Base-by-base conservation (phyloP, 2,113 vertebrate species). In the Lethenteron camtschaticum region DNA sequence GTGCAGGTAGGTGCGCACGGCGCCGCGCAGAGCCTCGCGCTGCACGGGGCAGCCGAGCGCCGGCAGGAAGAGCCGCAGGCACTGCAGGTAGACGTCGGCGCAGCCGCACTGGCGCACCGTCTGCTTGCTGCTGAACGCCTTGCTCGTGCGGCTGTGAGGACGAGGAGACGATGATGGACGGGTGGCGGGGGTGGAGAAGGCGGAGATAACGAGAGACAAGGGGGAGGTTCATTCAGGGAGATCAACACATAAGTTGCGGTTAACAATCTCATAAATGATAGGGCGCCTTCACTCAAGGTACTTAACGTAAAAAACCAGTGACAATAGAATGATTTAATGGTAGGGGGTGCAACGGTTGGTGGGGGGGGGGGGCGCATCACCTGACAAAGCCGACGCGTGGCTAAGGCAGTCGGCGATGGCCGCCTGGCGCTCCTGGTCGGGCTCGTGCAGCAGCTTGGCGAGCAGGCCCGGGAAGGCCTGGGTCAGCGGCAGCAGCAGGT, bases 81-180 rank as follows among this genome's bases (percentile, higher is more conserved):
- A 99, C 82, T 95, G 88, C 66, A 89, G 76, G 79, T 99, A 99
- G 16, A 95, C 91, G 78, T 94, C 88, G 1, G 87, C 88, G 78
- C 91, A 99, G 78, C 94, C 88, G 72, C 90, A 96, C 1, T 91
- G 86, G 76, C 90, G 95, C 77, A 96, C 90, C 14, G 94, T 99
- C 80, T 96, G 91, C 78, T 96, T 96, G 81, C 96, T 99, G 81
- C 90, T 96, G 82, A 99, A 96, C 56, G 90, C 94, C 76, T 99
- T 99, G 78, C 91, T 99, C 77, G 94, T 99, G 75, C 94, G 94
- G 71, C 94, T 96, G 77, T 7, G 6, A 41, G 41, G 5, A 41
- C 41, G 41, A 41, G 41, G 41, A 41, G 6, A 41, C 41, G 41
- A 41, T 41, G 41, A 41, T 41, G 41, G 41, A 5, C 41, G 41